Evolutionary conservation across 1,140 invertebrate genomes (phyloP).

Genomic region (Grapholita molesta): DNA sequence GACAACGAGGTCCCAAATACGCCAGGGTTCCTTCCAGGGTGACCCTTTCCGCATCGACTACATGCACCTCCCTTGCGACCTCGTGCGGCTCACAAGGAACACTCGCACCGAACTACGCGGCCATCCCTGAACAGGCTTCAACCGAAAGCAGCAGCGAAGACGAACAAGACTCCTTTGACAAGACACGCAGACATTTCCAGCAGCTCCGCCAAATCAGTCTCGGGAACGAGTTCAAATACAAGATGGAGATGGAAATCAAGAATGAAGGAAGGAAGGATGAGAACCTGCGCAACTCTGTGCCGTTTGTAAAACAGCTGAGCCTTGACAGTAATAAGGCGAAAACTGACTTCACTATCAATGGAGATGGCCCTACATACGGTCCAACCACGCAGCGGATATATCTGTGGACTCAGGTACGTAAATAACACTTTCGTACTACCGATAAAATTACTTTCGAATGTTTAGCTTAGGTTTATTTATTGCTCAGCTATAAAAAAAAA

Average conservation of each 20-base stretch:
- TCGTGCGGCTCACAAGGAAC: constrained; percentile 80
- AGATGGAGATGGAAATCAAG: constrained; percentile 81
- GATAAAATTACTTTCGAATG: constrained; percentile 33
- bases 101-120: constrained; percentile 77
- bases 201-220: constrained; percentile 72
- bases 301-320: constrained; percentile 79
- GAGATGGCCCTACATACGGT: constrained; percentile 53
- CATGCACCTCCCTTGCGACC: constrained; percentile 76
- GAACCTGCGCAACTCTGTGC: constrained; percentile 78
- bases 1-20: constrained; percentile 64
- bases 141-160: constrained; percentile 70
- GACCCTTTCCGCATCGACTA: constrained; percentile 71
- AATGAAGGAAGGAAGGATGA: constrained; percentile 72
- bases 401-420: constrained; percentile 78
- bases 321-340: constrained; percentile 67
- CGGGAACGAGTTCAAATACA: constrained; percentile 74
- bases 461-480: no score
- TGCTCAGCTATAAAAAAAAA: not conserved
- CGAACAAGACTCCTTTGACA: constrained; percentile 70
- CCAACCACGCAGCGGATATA: constrained; percentile 79
- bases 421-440: constrained; percentile 15
- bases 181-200: constrained; percentile 71
- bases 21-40: constrained; percentile 68
- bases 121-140: constrained; percentile 61
- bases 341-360: constrained; percentile 64